These are phyloP conservation scores for Diadumene lineata DNA, from an alignment of 92 coral and sea anemone genomes.

Conservation along the genomic window DNA sequence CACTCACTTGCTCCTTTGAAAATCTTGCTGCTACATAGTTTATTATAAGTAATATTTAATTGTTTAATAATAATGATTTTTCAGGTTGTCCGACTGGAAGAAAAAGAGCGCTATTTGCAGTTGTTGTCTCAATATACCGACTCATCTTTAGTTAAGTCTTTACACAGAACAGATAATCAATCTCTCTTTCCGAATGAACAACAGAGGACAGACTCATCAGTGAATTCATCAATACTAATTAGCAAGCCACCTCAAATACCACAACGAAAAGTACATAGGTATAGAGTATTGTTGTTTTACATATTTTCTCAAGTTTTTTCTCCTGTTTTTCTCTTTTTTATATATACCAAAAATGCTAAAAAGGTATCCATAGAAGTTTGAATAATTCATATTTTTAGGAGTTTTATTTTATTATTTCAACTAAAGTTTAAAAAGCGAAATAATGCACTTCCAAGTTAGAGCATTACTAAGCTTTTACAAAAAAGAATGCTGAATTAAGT, in stretches of 20 bases:
- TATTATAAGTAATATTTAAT: neutral
- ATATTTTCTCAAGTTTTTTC: too few relatives aligned
- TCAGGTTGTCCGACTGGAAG: conserved; percentile 82
- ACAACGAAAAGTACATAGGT: conserved; percentile 9
- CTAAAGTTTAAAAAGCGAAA: too few relatives aligned
- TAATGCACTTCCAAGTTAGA: too few relatives aligned
- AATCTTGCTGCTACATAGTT: neutral
- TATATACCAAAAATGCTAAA: too few relatives aligned
- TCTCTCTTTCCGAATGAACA: neutral
- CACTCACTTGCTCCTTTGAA: neutral
- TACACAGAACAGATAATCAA: neutral
- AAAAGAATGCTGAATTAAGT: too few relatives aligned
- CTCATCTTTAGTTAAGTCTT: neutral
- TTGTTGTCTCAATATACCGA: conserved; percentile 77
- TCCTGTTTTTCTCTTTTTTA: too few relatives aligned
- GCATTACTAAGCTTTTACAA: too few relatives aligned
- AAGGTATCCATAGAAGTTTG: too few relatives aligned
- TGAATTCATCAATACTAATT: neutral
- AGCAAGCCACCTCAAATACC: conserved; percentile 10
- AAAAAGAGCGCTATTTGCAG: conserved; percentile 78
- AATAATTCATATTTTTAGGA: too few relatives aligned
- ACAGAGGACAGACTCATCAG: neutral
- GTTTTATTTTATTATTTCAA: too few relatives aligned
- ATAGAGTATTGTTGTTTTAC: neutral
- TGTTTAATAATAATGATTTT: neutral